Base-by-base conservation (phyloP, 2,888 invertebrate genomes). In the Globia sparganii region DNA sequence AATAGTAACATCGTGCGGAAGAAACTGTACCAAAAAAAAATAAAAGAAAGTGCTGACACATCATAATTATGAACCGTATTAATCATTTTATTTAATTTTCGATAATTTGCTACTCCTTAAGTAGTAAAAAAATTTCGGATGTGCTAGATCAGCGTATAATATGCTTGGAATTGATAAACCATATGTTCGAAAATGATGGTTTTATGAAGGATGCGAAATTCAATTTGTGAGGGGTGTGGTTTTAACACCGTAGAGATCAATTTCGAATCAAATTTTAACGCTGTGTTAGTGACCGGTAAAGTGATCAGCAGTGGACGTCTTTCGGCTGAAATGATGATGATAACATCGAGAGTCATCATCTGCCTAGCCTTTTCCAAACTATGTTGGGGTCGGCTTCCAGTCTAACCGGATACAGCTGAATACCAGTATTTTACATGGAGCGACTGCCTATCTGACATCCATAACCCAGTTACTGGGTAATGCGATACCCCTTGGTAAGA, bases 1-100 rank as follows among this genome's bases (percentile, higher is more conserved):
- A 93, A 93, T 90, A 76, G 75, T 80, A 77, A 70, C 53, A 83
- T 70, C 91, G 89, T 90, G 91, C 91, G 87, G 82, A 86, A 85
- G 87, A 87, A 86, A 84, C 86, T 71, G 64, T 77, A 71, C 8
- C 6, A 2, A 75, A 87, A 86, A 84, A 85, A 85, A 77, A 58
- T n/a, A 11, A 28, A 43, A 61, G 78, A 81, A 80, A 72, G 37
- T 79, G 90, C 90, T 91, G 90, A 90, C 86, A 75, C 89, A 77
- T 81, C 69, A 49, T 72, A 68, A 73, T 85, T 82, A 78, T 76
- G 53, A 77, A 80, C 34, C 80, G 65, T 81, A 77, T 78, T 78
- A 85, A 77, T 71, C 72, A 34, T 82, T 79, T 87, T 77, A 87
- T 89, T 72, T 72, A 86, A 89, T 86, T 87, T 89, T 81, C 40